A percentile compares a stretch with the other conserved stretches of the same genome.
These are phyloP conservation scores for Metalampra italica DNA, from an alignment of 2,888 invertebrate genomes.

Conservation along the genomic window DNA sequence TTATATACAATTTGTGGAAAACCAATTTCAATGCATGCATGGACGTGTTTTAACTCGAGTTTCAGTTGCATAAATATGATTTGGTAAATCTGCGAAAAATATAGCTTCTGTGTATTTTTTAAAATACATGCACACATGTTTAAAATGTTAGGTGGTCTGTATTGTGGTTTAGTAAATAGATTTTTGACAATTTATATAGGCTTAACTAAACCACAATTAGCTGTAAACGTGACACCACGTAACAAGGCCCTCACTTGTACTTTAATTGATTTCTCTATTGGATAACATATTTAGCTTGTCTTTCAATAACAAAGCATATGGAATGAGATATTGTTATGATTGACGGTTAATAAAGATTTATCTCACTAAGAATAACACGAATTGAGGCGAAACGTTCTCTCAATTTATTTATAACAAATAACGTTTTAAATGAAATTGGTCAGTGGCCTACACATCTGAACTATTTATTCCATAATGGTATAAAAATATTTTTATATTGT, in stretches of 20 bases:
- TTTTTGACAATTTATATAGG: not conserved
- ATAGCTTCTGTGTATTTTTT: constrained; percentile 41
- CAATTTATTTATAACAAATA: constrained; percentile 28
- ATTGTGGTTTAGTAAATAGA: constrained; percentile 1
- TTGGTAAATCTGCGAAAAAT: constrained; percentile 74
- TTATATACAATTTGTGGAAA: constrained; percentile 44
- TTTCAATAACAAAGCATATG: constrained; percentile 44
- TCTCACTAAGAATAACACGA: constrained; percentile 51
- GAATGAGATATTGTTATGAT: constrained; percentile 58
- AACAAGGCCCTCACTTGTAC: constrained; percentile 73
- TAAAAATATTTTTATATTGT: constrained; percentile 65
- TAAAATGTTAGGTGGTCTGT: constrained; percentile 9
- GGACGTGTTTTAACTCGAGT: constrained; percentile 62
- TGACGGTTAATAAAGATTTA: constrained; percentile 52
- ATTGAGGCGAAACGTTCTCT: constrained; percentile 30
- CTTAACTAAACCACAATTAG: constrained; percentile 40
- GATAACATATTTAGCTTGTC: constrained; percentile 31
- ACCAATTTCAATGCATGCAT: constrained; percentile 49
- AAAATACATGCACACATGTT: not conserved
- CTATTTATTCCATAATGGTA: constrained; percentile 60
- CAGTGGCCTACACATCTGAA: constrained; percentile 49
- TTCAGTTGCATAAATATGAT: constrained; percentile 50
- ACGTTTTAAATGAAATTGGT: constrained; percentile 43
- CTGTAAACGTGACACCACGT: constrained; percentile 42
- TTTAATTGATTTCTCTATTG: constrained; percentile 47